These are phyloP conservation scores for Hyaena hyaena DNA, from an alignment of 2,113 vertebrate genomes.

Conservation along the genomic window DNA sequence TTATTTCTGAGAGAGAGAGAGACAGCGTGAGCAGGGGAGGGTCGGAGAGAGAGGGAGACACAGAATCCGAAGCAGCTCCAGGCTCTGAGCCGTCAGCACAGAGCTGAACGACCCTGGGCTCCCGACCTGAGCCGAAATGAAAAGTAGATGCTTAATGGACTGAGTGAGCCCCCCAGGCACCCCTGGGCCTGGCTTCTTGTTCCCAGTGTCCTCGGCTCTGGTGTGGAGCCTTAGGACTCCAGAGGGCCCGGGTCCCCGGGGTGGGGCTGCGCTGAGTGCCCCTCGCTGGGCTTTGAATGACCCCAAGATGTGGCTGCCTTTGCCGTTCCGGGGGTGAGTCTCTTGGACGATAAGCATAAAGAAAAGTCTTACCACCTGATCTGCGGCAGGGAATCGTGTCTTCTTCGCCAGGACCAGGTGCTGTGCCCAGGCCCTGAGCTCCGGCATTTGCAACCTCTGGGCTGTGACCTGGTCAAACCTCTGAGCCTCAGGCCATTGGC, in stretches of 20 bases:
- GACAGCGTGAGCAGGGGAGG: too few species aligned
- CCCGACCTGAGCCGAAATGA: too few species aligned
- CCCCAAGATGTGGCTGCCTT: not conserved
- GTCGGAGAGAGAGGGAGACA: too few species aligned
- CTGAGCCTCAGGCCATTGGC: not conserved
- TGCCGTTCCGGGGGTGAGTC: not conserved
- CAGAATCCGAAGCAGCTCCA: too few species aligned
- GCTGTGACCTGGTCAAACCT: not conserved
- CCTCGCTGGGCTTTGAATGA: not conserved
- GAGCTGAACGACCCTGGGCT: too few species aligned
- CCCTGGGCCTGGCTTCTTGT: too few species aligned
- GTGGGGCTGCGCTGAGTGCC: not conserved
- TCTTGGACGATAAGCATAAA: not conserved
- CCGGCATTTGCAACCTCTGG: rapidly evolving
- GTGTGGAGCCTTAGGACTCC: too few species aligned
- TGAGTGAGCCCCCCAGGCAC: too few species aligned
- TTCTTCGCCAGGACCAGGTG: rapidly evolving
- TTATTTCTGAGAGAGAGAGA: too few species aligned
- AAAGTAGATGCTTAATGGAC: too few species aligned
- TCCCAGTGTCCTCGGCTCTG: rapidly evolving
- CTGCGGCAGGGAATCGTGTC: not conserved
- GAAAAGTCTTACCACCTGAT: not conserved
- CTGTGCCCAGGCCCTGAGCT: not conserved
- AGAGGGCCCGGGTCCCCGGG: too few species aligned
- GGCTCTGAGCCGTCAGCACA: too few species aligned